Percentiles rank a stretch among this genome's conserved stretches.
These are phyloP conservation scores for Cebidichthys violaceus DNA, from an alignment of 2,113 vertebrate species.

Conservation along the genomic window DNA sequence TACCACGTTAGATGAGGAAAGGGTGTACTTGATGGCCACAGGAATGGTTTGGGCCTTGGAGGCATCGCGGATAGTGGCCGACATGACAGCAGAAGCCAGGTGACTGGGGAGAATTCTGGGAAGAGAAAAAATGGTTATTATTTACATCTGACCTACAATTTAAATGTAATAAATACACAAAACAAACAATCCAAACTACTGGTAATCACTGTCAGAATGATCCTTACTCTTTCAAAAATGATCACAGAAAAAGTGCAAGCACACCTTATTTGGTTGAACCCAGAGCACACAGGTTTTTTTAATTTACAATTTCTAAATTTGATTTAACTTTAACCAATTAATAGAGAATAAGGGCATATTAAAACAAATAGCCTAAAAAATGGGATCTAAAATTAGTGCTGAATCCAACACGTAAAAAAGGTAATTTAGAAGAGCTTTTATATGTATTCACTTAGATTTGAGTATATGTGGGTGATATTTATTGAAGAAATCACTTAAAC, in stretches of 20 bases:
- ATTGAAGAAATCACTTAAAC: not conserved
- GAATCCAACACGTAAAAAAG: not conserved
- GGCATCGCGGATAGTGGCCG: slow-evolving; percentile 79
- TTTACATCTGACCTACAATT: not conserved
- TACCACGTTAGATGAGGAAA: slow-evolving; percentile 75
- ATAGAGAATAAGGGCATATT: not conserved
- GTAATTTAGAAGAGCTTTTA: not conserved
- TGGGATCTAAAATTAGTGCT: not conserved
- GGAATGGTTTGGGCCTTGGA: slow-evolving; percentile 72
- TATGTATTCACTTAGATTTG: not conserved
- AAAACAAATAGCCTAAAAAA: not conserved
- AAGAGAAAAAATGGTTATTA: not conserved
- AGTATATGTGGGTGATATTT: not conserved
- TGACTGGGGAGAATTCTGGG: slow-evolving; percentile 67
- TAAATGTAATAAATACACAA: not conserved
- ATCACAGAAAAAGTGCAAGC: not conserved
- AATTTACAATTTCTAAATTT: not conserved
- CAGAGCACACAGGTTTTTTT: not conserved
- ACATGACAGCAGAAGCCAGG: slow-evolving; percentile 82
- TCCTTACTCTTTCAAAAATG: not conserved
- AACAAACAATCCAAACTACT: not conserved
- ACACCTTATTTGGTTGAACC: not conserved
- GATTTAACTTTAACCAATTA: not conserved
- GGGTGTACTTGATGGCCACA: slow-evolving; percentile 81
- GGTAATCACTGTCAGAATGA: not conserved